Base-by-base conservation (phyloP, 2,113 vertebrate species). In the Menidia beryllina region DNA sequence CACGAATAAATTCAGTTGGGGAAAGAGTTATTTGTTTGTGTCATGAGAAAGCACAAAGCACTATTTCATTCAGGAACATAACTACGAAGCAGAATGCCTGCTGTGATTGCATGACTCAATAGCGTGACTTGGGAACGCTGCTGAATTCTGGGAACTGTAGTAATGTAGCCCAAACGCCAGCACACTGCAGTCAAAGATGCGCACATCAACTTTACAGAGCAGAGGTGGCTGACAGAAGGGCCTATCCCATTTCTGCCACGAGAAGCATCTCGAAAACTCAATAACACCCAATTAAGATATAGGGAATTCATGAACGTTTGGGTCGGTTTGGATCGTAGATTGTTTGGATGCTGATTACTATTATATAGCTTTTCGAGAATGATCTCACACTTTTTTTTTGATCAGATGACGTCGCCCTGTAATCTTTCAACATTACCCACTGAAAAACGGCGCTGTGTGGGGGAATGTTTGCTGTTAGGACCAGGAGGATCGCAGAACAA, bases 121-220 rank as follows among this genome's bases (percentile, higher is more conserved):
- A 7, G 41, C 41, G n/a, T 1, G 17, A 45, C 6, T 45, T 15
- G 17, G 5, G 17, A 5, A 19, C n/a, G 21, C 76, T 63, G 21
- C 21, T 71, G 91, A 36, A 88, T 87, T 74, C 30, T 91, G 92
- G 93, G 77, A 91, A 1, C 65, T 92, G 90, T 82, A 93, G 90
- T 90, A 30, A 53, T 52, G 38, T 2, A 5, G 38, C 45, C 71
- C n/a, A 30, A 17, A 71, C 49, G 66, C 70, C 21, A 60, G 63
- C 27, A 58, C 49, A 72, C 80, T 81, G 82, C 74, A 72, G 77
- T 72, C 59, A 45, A 53, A 27, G 72, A 77, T 84, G 82, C 75
- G 79, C 72, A 84, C 66, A 48, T 59, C n/a, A 77, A 82, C 72
- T 84, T 79, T 75, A 17, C 53, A 41, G 30, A 39, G 2, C 5